Evolutionary conservation across 2,113 vertebrate species (phyloP), one percentile per base, ranked within the genome.

Genomic region (Melierax canorus): DNA sequence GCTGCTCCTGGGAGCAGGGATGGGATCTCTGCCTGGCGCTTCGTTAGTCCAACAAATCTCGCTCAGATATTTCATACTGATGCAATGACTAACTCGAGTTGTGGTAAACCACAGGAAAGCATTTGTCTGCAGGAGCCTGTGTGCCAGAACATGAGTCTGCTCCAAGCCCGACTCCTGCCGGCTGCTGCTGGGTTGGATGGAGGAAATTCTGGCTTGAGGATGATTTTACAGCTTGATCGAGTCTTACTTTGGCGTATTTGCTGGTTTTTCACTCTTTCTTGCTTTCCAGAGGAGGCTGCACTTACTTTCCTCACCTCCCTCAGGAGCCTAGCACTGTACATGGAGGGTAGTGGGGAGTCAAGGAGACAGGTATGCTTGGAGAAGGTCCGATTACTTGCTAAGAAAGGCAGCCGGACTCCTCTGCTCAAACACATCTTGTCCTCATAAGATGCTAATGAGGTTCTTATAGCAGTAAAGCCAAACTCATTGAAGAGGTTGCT

Each of bases 161-260:
- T 60, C 81, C 0, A 0, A 82, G 55, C 87, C 46, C 1, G 2
- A 26, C 58, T 41, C 73, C 77, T 81, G 67, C 80, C 2, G 23
- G 34, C 75, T 67, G 82, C 68, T 72, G 85, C 73, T 45, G 11
- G n/a, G 34, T 39, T 88, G 59, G 71, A 55, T 66, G 88, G 34
- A 86, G 83, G 21, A 71, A 88, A 22, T 62, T 63, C 78, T 88
- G 94, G 73, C 78, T 72, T 5, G 21, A 66, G 75, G 76, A 86
- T 4, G 30, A 27, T 73, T 96, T 76, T 80, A n/a, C 62, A 68
- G 84, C 76, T 41, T 4, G 15, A 43, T 66, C 38, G 32, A 94
- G 51, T 76, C 46, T 59, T 48, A 1, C 59, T 41, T 39, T 32
- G n/a, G 72, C 77, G 29, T 17, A 30, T 67, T 83, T 73, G 59